Percentiles rank a stretch among this genome's conserved stretches.
Evolutionary conservation across 2,888 invertebrate species (phyloP).

Genomic region (Neuroscelio doddi): DNA sequence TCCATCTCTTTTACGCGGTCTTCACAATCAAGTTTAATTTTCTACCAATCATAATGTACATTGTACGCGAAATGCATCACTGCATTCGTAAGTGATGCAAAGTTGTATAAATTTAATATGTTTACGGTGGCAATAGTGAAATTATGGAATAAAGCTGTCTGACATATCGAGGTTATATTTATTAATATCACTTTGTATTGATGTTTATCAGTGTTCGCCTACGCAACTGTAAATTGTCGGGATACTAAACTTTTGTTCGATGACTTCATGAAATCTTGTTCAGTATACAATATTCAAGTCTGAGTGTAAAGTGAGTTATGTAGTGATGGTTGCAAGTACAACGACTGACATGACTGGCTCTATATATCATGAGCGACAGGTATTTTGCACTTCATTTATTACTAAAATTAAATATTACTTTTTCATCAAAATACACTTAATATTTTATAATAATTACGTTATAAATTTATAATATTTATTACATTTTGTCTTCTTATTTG

Average conservation of each 20-base stretch:
- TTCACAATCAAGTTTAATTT: no score
- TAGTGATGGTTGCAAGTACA: constrained; percentile 60
- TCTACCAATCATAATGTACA: no score
- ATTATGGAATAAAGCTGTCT: background rate
- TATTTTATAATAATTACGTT: background rate
- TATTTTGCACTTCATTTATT: constrained; percentile 52
- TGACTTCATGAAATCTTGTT: constrained; percentile 1
- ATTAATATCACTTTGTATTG: constrained; percentile 31
- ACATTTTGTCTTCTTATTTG: no score
- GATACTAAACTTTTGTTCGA: constrained; percentile 4
- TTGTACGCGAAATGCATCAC: no score
- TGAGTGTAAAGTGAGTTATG: constrained; percentile 43
- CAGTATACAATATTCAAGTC: background rate
- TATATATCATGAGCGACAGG: constrained; percentile 74
- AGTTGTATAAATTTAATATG: no score
- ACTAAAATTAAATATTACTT: background rate
- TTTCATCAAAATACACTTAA: background rate
- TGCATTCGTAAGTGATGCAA: no score
- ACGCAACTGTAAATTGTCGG: constrained; percentile 9
- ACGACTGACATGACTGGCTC: constrained; percentile 65
- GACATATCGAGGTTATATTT: constrained; percentile 25
- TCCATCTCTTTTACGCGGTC: no score
- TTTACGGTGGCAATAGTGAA: no score
- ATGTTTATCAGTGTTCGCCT: constrained; percentile 27
- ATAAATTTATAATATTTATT: no score